Percentiles rank a stretch among this genome's conserved stretches.
phyloP scores from a whole-genome alignment of 2,113 vertebrate species.

The Shinisaurus crocodilurus region DNA sequence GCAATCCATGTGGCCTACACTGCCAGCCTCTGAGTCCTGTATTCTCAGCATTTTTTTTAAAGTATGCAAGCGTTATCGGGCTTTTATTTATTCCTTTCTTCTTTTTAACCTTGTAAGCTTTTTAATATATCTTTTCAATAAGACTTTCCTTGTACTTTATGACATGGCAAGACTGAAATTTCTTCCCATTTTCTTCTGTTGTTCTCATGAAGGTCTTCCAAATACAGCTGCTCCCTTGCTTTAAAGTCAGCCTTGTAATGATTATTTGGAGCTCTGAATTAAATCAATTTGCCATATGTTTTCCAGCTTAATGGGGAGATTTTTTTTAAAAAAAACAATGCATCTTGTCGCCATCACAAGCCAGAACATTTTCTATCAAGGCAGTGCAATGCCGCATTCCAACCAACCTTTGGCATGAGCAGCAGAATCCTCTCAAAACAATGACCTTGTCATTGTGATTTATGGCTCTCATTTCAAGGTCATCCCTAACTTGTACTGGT shows the following conservation, averaged over 20 bases:
- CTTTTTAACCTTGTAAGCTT: constrained; percentile 64
- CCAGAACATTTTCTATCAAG: constrained; percentile 38
- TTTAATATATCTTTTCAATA: constrained; percentile 23
- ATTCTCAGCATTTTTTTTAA: constrained; percentile 63
- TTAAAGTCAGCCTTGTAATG: constrained; percentile 57
- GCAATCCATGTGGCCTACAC: constrained; percentile 61
- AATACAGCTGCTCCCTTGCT: constrained; percentile 41
- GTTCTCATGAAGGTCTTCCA: constrained; percentile 44
- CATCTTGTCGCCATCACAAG: constrained; percentile 29
- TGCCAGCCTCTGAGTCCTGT: constrained; percentile 56
- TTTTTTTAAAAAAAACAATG: constrained; percentile 30
- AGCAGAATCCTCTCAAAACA: constrained; percentile 64
- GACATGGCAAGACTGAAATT: constrained; percentile 49
- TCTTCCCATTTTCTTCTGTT: constrained; percentile 38
- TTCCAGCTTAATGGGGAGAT: constrained; percentile 24
- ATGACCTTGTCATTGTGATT: constrained; percentile 70
- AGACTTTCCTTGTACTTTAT: constrained; percentile 51
- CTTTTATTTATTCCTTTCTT: constrained; percentile 56
- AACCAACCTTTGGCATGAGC: constrained; percentile 51
- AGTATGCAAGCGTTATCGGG: constrained; percentile 48
- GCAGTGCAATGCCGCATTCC: constrained; percentile 40
- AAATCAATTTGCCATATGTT: constrained; percentile 42
- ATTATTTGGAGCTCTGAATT: constrained; percentile 34
- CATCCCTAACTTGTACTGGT: constrained; percentile 41
- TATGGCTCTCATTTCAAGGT: constrained; percentile 72